Evolutionary conservation across 2,797 vertebrate genomes (phyloP).

Genomic region (Phrynocephalus forsythii): DNA sequence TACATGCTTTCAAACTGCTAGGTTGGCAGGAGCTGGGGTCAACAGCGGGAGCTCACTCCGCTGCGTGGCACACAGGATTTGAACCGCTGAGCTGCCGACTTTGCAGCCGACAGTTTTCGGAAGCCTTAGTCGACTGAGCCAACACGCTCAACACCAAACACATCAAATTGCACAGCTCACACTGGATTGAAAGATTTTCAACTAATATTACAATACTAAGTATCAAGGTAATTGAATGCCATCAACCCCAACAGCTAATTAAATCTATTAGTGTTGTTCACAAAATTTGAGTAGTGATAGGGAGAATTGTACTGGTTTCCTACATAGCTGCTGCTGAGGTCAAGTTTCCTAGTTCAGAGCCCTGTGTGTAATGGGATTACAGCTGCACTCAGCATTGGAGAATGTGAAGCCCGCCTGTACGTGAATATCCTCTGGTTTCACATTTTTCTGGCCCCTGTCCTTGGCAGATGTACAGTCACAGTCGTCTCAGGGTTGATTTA

Average conservation of each 20-base stretch:
- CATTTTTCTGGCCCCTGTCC: neutral
- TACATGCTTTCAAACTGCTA: no score
- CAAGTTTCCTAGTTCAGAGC: slow-evolving; percentile 5
- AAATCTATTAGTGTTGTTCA: neutral
- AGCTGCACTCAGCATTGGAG: slow-evolving; percentile 5
- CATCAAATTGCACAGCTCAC: neutral
- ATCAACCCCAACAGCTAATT: neutral
- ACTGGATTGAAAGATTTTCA: neutral
- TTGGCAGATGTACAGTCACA: slow-evolving; percentile 1
- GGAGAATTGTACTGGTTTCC: neutral
- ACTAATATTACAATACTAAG: neutral
- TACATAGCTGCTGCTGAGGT: slow-evolving; percentile 1
- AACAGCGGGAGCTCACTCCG: no score
- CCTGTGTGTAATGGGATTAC: slow-evolving; percentile 30
- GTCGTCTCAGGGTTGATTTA: slow-evolving; percentile 2
- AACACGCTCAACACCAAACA: neutral
- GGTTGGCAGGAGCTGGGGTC: no score
- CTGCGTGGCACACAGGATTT: no score
- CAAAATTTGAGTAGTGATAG: neutral
- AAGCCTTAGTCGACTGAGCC: no score
- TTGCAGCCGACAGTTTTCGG: no score
- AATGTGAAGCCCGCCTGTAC: slow-evolving; percentile 37
- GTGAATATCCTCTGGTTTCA: slow-evolving; percentile 21
- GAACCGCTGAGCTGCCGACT: no score
- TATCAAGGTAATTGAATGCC: neutral